Conservation (phyloP, 2,797 vertebrate species). For the Sitta carolinensis region DNA sequence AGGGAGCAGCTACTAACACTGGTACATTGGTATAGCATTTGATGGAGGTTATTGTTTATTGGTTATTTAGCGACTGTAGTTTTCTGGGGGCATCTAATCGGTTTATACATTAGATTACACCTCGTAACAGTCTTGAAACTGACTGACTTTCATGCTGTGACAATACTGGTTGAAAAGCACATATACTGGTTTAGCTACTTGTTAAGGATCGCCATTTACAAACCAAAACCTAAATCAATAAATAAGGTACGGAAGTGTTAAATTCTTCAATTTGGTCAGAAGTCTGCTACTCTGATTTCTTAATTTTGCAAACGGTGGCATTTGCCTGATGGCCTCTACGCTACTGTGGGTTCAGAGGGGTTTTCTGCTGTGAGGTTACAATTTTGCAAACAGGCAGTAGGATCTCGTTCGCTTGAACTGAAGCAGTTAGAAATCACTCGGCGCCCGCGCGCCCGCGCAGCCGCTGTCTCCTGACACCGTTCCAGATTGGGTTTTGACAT, state of each 20-base stretch:
- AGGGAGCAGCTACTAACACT: conserved; percentile 94
- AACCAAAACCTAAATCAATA: conserved; percentile 74
- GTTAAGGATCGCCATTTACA: conserved; percentile 73
- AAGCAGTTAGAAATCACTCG: conserved; percentile 67
- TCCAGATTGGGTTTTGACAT: conserved; percentile 50
- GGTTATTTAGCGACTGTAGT: conserved; percentile 85
- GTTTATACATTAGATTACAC: conserved; percentile 90
- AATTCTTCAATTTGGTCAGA: conserved; percentile 78
- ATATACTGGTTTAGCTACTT: conserved; percentile 75
- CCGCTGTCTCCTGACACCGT: conserved; percentile 36
- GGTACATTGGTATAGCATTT: conserved; percentile 91
- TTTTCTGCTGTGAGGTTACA: conserved; percentile 62
- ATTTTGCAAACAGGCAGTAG: conserved; percentile 65
- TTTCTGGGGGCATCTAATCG: conserved; percentile 80
- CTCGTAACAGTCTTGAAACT: conserved; percentile 82
- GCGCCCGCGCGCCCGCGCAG: conserved; percentile 38
- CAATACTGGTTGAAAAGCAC: conserved; percentile 77
- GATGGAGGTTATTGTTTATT: conserved; percentile 88
- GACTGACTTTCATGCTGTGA: conserved; percentile 81
- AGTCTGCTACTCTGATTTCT: conserved; percentile 70
- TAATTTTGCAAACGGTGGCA: conserved; percentile 53
- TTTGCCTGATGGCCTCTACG: conserved; percentile 73
- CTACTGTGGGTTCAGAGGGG: conserved; percentile 66
- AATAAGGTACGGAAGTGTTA: conserved; percentile 68
- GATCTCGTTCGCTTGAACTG: conserved; percentile 64